Conservation (phyloP, 2,888 invertebrate genomes). For the Lypha dubia region DNA sequence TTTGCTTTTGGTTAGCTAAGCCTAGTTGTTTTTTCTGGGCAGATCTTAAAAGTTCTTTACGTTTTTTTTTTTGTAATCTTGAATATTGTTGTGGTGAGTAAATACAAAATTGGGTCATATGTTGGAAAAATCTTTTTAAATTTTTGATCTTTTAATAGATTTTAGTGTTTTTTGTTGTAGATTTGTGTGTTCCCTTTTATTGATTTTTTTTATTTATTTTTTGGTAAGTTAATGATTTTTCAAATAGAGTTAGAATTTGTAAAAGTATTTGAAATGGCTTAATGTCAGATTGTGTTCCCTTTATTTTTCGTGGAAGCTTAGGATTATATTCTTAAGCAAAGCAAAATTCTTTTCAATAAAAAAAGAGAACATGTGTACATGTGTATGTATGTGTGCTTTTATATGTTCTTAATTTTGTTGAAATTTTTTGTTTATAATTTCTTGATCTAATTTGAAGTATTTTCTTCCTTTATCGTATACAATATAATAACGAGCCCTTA, state of each 20-base stretch:
- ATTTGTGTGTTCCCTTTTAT: slow-evolving; percentile 20
- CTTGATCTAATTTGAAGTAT: too few relatives aligned
- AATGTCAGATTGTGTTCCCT: slow-evolving; percentile 59
- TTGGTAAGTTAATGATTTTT: slow-evolving; percentile 42
- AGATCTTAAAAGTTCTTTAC: slow-evolving; percentile 55
- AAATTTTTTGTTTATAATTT: too few relatives aligned
- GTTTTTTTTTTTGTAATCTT: neutral
- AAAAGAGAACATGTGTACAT: slow-evolving; percentile 30
- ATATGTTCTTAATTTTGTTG: slow-evolving; percentile 13
- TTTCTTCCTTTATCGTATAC: too few relatives aligned
- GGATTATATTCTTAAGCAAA: neutral
- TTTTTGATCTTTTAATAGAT: slow-evolving; percentile 42
- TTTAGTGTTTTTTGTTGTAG: slow-evolving; percentile 41
- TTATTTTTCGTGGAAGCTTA: slow-evolving; percentile 10
- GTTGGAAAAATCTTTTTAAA: slow-evolving; percentile 76
- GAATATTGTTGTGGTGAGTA: slow-evolving; percentile 70
- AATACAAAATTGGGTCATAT: slow-evolving; percentile 80
- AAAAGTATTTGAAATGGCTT: slow-evolving; percentile 56
- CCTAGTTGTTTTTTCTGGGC: slow-evolving; percentile 23
- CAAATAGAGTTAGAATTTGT: slow-evolving; percentile 31
- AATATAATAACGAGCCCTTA: too few relatives aligned
- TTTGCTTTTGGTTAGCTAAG: slow-evolving; percentile 28
- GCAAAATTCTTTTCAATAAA: neutral
- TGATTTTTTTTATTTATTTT: too few relatives aligned
- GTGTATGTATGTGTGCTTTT: too few relatives aligned